Evolutionary conservation across 1,140 invertebrate genomes (phyloP).

Genomic region (Armadillidium nasatum): DNA sequence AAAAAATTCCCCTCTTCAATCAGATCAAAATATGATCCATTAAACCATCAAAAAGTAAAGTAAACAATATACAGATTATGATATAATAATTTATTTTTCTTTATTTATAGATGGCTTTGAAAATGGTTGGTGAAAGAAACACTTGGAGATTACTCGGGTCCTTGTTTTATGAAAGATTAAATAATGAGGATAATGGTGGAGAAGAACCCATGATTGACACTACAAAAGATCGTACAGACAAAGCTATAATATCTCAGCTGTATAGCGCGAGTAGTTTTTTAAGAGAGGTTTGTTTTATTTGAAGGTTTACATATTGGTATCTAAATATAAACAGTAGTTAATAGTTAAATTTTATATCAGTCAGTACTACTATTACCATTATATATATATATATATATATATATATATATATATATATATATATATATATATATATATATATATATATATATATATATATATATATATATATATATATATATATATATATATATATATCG

Average conservation of each 20-base stretch:
- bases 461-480: conserved; percentile 21
- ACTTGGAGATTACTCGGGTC: conserved; percentile 26
- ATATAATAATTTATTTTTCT: neutral
- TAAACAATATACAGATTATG: too few relatives aligned
- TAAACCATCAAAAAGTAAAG: too few relatives aligned
- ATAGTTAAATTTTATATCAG: too few relatives aligned
- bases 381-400: conserved; percentile 26
- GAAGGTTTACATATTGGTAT: conserved; percentile 3
- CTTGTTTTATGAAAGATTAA: conserved; percentile 16
- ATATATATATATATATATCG: conserved; percentile 17
- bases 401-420: conserved; percentile 23
- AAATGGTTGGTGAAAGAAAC: conserved; percentile 24
- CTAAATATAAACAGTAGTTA: neutral
- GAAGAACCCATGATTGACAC: neutral
- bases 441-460: conserved; percentile 26
- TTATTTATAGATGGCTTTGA: conserved; percentile 12
- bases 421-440: conserved; percentile 26
- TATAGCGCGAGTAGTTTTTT: neutral
- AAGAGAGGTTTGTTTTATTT: neutral
- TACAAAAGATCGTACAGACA: neutral
- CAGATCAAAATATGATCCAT: too few relatives aligned
- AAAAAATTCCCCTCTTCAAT: too few relatives aligned
- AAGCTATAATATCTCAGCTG: neutral
- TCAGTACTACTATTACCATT: too few relatives aligned
- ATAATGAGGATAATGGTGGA: neutral